Conservation (phyloP, 1,140 invertebrate genomes). For the Heliconius nattereri region DNA sequence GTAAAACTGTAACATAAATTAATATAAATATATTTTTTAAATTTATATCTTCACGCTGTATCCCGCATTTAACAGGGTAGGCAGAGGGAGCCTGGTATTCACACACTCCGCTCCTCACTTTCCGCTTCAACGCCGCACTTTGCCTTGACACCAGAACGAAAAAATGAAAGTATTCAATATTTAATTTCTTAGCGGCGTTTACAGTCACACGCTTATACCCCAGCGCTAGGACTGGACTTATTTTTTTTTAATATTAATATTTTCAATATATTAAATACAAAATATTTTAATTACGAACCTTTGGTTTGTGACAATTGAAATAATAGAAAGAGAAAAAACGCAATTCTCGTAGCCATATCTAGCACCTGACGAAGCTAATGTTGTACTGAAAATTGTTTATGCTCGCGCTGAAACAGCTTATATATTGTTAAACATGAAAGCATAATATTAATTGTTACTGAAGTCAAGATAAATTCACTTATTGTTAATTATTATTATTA, state of each 20-base stretch:
- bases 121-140: too few relatives aligned
- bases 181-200: too few relatives aligned
- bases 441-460: not conserved
- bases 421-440: constrained; percentile 23
- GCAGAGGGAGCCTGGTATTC: too few relatives aligned
- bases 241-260: not conserved
- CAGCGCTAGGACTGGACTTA: too few relatives aligned
- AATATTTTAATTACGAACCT: not conserved
- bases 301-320: constrained; percentile 38
- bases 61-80: too few relatives aligned
- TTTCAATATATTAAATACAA: not conserved
- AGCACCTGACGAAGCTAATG: constrained; percentile 15
- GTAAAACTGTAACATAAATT: constrained; percentile 43
- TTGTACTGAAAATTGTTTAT: constrained; percentile 25
- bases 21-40: too few relatives aligned
- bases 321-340: constrained; percentile 38
- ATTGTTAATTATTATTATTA: not conserved
- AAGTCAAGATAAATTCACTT: not conserved
- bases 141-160: too few relatives aligned
- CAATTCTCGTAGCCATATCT: constrained; percentile 6
- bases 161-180: too few relatives aligned
- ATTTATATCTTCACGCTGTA: too few relatives aligned
- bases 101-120: too few relatives aligned
- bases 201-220: not conserved
- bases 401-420: constrained; percentile 27